Evolutionary conservation across 2,797 vertebrate species (phyloP), one percentile per base, ranked within the genome.

Genomic region (Distichodus sexfasciatus): DNA sequence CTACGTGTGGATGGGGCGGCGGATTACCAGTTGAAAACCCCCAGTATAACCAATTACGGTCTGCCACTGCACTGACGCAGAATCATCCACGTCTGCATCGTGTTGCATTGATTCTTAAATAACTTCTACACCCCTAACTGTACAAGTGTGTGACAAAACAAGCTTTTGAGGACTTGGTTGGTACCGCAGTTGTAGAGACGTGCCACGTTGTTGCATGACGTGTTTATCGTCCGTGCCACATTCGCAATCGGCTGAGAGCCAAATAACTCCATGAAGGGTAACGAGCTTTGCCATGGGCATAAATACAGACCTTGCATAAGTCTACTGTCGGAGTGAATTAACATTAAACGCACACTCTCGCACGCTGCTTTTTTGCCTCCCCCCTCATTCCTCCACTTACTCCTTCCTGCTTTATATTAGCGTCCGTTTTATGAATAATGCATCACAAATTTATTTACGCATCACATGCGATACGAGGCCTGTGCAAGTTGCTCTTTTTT

Each of bases 251-350:
- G 54, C 48, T 19, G 14, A 58, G 59, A 58, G 51, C 10, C 66
- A 73, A 72, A 66, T 36, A 5, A 24, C 54, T 71, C 38, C n/a
- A 3, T 55, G 31, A 71, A 64, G 48, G 58, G 51, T 66, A 66
- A 69, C 24, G 35, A 62, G 60, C 31, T 1, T 41, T 26, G 61
- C 72, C 60, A 19, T 10, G 6, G 43, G 54, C 77, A 48, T 55
- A 71, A 78, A 70, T 74, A 67, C 44, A 40, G 29, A 31, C 35
- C 26, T 11, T 26, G 48, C 54, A 21, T 8, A 51, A 44, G 54
- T 69, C 28, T 51, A 26, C 47, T 74, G 63, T 65, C 67, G 71
- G 5, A 67, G n/a, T 21, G 35, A 63, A 74, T 79, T 71, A 71
- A 44, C 33, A 43, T 63, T 68, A 64, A 17, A 48, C 14, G 28